A percentile compares a stretch with the other conserved stretches of the same genome.
Evolutionary conservation across 1,140 invertebrate genomes (phyloP).

Genomic region (Steinernema feltiae): DNA sequence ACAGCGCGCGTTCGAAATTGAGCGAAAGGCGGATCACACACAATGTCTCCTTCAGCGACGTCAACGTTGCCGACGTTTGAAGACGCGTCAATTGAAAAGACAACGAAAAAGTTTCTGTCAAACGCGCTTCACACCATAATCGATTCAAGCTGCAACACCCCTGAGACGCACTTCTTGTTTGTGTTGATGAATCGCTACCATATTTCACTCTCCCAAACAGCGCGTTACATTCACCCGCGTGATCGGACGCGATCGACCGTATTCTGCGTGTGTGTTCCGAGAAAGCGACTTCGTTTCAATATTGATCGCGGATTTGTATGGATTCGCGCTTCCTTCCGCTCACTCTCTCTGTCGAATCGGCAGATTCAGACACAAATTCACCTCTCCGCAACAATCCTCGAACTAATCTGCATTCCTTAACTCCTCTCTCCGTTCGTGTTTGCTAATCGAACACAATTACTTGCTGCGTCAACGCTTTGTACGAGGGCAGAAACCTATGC

Average conservation of each 20-base stretch:
- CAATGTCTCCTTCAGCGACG: neutral
- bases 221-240: neutral
- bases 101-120: conserved; percentile 8
- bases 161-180: neutral
- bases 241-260: neutral
- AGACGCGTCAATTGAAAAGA: conserved; percentile 5
- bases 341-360: no score
- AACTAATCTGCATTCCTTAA: no score
- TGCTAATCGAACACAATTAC: conserved; percentile 1
- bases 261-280: neutral
- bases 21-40: neutral
- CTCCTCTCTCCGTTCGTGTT: no score
- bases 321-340: no score
- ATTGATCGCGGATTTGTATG: no score
- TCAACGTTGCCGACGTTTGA: neutral
- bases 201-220: neutral
- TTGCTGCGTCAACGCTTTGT: neutral
- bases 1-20: neutral
- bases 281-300: no score
- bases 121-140: conserved; percentile 11
- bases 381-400: no score
- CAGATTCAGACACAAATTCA: no score
- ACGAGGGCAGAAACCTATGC: conserved; percentile 13
- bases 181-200: neutral
- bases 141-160: neutral